A percentile compares a stretch with the other conserved stretches of the same genome.
Evolutionary conservation across 2,113 vertebrate species (phyloP).

Genomic region (Eptatretus burgeri): DNA sequence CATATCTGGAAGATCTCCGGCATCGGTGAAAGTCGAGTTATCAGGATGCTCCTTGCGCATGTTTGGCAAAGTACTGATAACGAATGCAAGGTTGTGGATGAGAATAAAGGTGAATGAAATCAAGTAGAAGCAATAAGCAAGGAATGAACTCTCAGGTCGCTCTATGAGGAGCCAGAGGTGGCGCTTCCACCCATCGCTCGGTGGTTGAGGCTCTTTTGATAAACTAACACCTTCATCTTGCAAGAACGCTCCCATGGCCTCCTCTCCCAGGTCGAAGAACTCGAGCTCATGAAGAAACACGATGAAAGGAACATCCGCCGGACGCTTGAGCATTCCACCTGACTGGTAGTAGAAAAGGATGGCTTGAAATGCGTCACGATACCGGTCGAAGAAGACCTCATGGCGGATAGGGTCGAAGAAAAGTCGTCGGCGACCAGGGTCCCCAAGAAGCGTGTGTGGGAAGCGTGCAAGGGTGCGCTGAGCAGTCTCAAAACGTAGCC

Average conservation of each 20-base stretch:
- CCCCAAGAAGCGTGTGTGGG: conserved; percentile 1
- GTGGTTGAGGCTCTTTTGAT: background rate
- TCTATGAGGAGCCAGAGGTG: conserved; percentile 1
- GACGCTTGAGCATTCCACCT: background rate
- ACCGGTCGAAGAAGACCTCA: conserved; percentile 2
- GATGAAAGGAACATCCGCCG: background rate
- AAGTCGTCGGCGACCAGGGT: background rate
- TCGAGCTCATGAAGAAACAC: background rate
- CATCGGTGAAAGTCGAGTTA: conserved; percentile 14
- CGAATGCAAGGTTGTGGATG: background rate
- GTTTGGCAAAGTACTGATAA: background rate
- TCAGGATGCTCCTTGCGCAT: background rate
- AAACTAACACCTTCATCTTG: background rate
- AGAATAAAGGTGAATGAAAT: background rate
- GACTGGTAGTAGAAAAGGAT: background rate
- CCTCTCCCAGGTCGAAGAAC: conserved; percentile 5
- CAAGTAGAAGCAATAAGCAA: background rate
- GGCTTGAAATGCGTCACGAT: background rate
- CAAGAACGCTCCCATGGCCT: background rate
- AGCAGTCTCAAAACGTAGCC: background rate
- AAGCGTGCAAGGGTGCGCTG: background rate
- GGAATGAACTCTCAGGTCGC: background rate
- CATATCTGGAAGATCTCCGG: too few relatives aligned
- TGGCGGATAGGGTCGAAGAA: background rate
- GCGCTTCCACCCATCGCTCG: background rate